phyloP scores from a whole-genome alignment of 1,140 invertebrate species.

The Cotesia glomerata region DNA sequence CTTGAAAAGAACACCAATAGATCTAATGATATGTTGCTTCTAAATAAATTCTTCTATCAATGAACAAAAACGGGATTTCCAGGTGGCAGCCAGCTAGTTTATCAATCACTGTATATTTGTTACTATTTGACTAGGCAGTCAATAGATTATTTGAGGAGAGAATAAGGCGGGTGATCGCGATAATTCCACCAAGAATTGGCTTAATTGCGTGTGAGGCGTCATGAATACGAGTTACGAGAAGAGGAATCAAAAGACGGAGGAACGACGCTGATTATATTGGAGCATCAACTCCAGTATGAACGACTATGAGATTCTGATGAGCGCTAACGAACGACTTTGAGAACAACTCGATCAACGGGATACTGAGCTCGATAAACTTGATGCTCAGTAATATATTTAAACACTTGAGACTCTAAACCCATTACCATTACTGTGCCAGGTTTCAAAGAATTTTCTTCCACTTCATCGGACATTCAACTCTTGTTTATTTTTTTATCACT shows the following conservation, averaged over 20 bases:
- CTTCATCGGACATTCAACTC: no score
- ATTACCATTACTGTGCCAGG: not conserved
- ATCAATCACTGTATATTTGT: not conserved
- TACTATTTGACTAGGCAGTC: not conserved
- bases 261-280: constrained; percentile 36
- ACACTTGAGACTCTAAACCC: no score
- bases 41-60: no score
- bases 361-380: constrained; percentile 40
- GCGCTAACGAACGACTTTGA: constrained; percentile 27
- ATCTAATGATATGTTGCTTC: no score
- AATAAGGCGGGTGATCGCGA: constrained; percentile 12
- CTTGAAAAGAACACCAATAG: no score
- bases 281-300: constrained; percentile 38
- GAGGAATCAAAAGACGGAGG: constrained; percentile 17
- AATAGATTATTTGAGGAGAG: not conserved
- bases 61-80: no score
- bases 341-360: constrained; percentile 43
- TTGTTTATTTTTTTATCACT: no score
- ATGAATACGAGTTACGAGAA: constrained; percentile 22
- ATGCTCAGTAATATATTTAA: constrained; percentile 32
- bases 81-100: not conserved
- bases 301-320: constrained; percentile 38
- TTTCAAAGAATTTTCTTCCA: no score
- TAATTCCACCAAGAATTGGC: constrained; percentile 27
- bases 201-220: constrained; percentile 28